A percentile compares a stretch with the other conserved stretches of the same genome.
Evolutionary conservation across 2,888 invertebrate genomes (phyloP).

Genomic region (Cheilosia soror): DNA sequence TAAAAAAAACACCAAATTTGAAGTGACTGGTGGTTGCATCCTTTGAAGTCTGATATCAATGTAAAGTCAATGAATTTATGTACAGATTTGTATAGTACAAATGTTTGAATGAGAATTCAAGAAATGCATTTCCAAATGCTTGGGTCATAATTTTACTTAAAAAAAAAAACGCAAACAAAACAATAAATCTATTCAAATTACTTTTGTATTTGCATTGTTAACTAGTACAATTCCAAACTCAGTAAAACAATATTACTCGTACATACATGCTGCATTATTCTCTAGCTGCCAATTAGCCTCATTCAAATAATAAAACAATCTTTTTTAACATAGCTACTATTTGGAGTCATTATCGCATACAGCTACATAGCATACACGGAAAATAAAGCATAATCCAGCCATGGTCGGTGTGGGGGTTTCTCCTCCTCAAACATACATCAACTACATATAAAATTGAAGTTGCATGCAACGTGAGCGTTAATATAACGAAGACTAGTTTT

Average conservation of each 20-base stretch:
- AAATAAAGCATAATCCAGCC: background rate
- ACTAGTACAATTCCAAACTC: background rate
- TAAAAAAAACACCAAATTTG: too few species aligned
- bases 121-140: too few species aligned
- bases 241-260: background rate
- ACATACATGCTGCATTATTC: background rate
- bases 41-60: too few species aligned
- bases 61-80: too few species aligned
- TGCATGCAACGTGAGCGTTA: constrained; percentile 5
- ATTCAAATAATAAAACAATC: constrained; percentile 6
- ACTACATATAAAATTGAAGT: background rate
- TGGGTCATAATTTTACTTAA: too few species aligned
- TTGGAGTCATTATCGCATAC: background rate
- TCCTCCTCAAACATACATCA: background rate
- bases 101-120: too few species aligned
- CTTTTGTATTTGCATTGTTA: background rate
- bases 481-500: background rate
- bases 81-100: too few species aligned
- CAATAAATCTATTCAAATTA: background rate
- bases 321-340: background rate
- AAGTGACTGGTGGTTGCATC: too few species aligned
- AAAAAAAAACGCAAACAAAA: background rate
- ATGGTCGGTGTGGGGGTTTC: background rate
- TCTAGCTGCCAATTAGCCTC: background rate
- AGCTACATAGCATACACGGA: background rate